Evolutionary conservation across 2,888 invertebrate species (phyloP), one percentile per base, ranked within the genome.

Genomic region (Lycia hirtaria): DNA sequence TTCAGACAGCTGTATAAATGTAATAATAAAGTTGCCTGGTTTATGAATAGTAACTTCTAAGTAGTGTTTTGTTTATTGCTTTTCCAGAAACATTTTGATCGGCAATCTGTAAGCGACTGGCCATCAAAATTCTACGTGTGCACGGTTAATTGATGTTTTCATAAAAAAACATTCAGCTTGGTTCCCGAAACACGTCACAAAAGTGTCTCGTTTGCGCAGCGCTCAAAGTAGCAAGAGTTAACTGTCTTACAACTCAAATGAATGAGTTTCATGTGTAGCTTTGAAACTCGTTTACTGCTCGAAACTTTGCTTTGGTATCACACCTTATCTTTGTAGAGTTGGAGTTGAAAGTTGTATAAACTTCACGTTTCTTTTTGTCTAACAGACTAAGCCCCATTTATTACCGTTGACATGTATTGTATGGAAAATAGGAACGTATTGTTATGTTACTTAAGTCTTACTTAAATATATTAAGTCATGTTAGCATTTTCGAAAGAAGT

Each of bases 171-270:
- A n/a, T n/a, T n/a, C n/a, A n/a, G n/a, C n/a, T n/a, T n/a, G n/a
- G n/a, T n/a, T n/a, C n/a, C n/a, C n/a, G n/a, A n/a, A n/a, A n/a
- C n/a, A n/a, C n/a, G n/a, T n/a, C n/a, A n/a, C n/a, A n/a, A n/a
- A n/a, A n/a, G n/a, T n/a, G n/a, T n/a, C n/a, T n/a, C n/a, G n/a
- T n/a, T n/a, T n/a, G n/a, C n/a, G n/a, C n/a, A n/a, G n/a, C n/a
- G n/a, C n/a, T n/a, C n/a, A 30, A 56, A 43, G 24, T 17, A 38
- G 14, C 50, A 15, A 45, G 45, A 50, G 38, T 56, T 40, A 56
- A 56, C 50, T 50, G 38, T 50, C 14, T 50, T 44, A 50, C 56
- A 33, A 44, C 32, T 33, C 6, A 28, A 43, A 56, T 44, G 19
- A 44, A 50, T 45, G 56, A 38, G 44, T 20, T 35, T 43, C 32